phyloP scores from a whole-genome alignment of 2,888 invertebrate genomes.

The Pristionchus exspectatus region DNA sequence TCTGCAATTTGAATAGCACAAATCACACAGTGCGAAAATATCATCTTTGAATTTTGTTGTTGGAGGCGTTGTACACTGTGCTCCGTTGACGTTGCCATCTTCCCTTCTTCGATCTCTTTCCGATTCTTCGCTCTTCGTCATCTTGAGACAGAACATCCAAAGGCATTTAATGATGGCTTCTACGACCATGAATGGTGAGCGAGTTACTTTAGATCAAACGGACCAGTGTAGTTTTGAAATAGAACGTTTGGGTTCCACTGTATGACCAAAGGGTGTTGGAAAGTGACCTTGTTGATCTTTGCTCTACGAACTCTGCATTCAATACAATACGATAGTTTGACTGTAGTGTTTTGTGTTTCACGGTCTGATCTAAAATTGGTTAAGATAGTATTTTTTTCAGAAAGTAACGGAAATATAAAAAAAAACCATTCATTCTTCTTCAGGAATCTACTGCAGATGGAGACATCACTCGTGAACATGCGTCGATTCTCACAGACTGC shows the following conservation, averaged over 20 bases:
- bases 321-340: no score
- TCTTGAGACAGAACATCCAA: slow-evolving; percentile 16
- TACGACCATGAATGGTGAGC: slow-evolving; percentile 38
- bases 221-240: background rate
- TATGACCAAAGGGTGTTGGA: no score
- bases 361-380: no score
- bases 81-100: slow-evolving; percentile 18
- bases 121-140: slow-evolving; percentile 50
- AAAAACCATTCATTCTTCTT: background rate
- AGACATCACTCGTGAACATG: slow-evolving; percentile 36
- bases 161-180: slow-evolving; percentile 6
- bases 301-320: no score
- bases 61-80: slow-evolving; percentile 36
- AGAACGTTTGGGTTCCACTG: background rate
- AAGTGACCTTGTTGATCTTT: no score
- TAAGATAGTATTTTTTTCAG: no score
- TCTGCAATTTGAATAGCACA: background rate
- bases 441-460: slow-evolving; percentile 37
- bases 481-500: background rate
- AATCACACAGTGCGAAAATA: background rate
- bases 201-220: background rate
- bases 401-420: no score
- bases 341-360: no score
- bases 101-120: slow-evolving; percentile 42
- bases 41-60: no score